Conservation (phyloP, 2,888 invertebrate genomes). For the Drosophila maculinotata region DNA sequence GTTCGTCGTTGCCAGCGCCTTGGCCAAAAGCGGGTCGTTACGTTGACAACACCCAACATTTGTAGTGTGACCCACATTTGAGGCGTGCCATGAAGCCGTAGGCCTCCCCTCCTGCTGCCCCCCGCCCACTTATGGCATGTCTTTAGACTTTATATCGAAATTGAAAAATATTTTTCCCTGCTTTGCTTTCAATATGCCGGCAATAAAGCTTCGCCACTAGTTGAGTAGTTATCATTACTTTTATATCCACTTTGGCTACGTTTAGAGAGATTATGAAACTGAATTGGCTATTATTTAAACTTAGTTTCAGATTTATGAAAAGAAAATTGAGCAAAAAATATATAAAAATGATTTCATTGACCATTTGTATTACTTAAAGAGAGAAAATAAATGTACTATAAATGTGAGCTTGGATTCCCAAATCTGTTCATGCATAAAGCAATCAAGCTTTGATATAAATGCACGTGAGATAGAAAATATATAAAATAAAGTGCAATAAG, state of each 20-base stretch:
- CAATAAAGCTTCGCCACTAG: slow-evolving; percentile 1
- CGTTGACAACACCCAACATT: slow-evolving; percentile 76
- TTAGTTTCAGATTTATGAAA: neutral
- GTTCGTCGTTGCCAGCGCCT: slow-evolving; percentile 59
- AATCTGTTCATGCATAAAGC: too few species aligned
- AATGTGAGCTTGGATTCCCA: too few species aligned
- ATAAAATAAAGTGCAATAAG: too few species aligned
- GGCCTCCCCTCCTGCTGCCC: neutral
- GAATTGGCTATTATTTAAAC: neutral
- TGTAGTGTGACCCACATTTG: slow-evolving; percentile 72
- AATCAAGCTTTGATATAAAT: too few species aligned
- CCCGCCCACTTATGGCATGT: slow-evolving; percentile 52
- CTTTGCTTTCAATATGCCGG: slow-evolving; percentile 42
- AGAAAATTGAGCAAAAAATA: neutral
- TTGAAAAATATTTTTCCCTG: slow-evolving; percentile 50
- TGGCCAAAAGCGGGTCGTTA: slow-evolving; percentile 76
- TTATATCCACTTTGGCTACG: slow-evolving; percentile 9
- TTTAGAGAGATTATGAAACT: slow-evolving; percentile 8
- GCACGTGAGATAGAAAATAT: too few species aligned
- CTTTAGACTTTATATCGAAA: slow-evolving; percentile 74
- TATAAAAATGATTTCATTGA: too few species aligned
- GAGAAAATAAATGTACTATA: too few species aligned
- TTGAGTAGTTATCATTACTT: slow-evolving; percentile 22
- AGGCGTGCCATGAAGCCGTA: slow-evolving; percentile 67
- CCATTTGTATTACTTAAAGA: too few species aligned